Evolutionary conservation across 1,140 invertebrate genomes (phyloP), one percentile per base, ranked within the genome.

Genomic region (Drosophila trapezifrons): DNA sequence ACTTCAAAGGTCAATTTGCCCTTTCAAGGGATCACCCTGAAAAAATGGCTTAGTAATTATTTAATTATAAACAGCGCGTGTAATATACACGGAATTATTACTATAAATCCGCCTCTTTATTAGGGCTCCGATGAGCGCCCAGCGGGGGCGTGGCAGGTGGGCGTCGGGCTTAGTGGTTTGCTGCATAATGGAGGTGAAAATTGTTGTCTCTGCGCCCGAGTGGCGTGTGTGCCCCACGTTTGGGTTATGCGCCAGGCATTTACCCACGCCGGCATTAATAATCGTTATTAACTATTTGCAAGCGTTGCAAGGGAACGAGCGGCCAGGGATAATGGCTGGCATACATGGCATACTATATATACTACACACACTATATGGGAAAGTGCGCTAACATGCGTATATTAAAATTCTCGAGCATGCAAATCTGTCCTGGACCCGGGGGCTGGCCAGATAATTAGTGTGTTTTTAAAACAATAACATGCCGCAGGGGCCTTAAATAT

Each of bases 201-300:
- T 81, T 55, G 66, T 22, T 76, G 75, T 56, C 40, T 76, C 43
- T 54, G 40, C 38, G n/a, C 35, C 63, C 46, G 18, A 58, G n/a
- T 35, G 52, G 37, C 47, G 67, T 77, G 57, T 56, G 40, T 47
- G 18, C 46, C 25, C 59, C 51, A 32, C 52, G 69, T 78, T 77
- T 69, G 59, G 66, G 64, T 72, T 72, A 58, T 80, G 55, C 60
- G 45, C 20, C 65, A 62, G 47, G 37, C 67, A 56, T 57, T 75
- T 55, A 47, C 42, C 62, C 67, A 78, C 59, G 74, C 65, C 62
- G 62, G 74, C 65, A 78, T 78, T 82, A 83, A 83, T 82, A 82
- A 82, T 75, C 59, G 66, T 83, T 83, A 82, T 83, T 83, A 75
- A 78, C 63, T 78, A 78, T 81, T 67, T 77, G 67, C 43, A 15